Evolutionary conservation across 1,140 invertebrate genomes (phyloP), one percentile per base, ranked within the genome.

Genomic region (Magallana angulata): DNA sequence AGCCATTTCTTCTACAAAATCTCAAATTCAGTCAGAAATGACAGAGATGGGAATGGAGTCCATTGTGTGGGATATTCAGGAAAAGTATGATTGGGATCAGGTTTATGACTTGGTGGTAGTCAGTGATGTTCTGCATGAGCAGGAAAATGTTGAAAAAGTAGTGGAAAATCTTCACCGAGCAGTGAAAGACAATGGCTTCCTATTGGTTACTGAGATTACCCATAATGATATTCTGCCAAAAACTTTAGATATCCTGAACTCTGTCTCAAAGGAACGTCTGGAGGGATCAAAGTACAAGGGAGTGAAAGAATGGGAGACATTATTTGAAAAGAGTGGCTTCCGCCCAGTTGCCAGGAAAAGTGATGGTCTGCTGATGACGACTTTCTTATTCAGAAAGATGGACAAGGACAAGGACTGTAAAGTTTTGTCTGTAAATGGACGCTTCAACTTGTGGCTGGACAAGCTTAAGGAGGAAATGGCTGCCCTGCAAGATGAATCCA

Each of bases 171-270:
- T 97, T 68, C 94, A 95, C 3, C 94, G 94, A 30, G 96, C 97
- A 24, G 92, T 98, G 3, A 96, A 96, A 89, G 93, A 96, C 0
- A 96, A 96, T 68, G 98, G 98, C 48, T 97, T 98, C 92, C 89
- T 98, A 1, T 94, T 99, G 62, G 93, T 97, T 7, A 96, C 98
- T 93, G 97, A 98, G 95, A 95, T 96, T 11, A 95, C 95, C 7
- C 94, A 94, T 16, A 94, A 96, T 36, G 95, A 92, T 9, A 76
- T 76, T 30, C 36, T 76, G 68, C 68, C 68, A 24, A 76, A 76
- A 9, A 76, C 24, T 76, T 76, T 76, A 30, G 68, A 76, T 8
- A 30, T 76, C 30, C 24, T 76, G 0, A 76, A 76, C 36, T 76
- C 24, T 76, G 36, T 2, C 7, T 76, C 24, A 18, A 76, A 30